Conservation (phyloP, 2,113 vertebrate genomes). For the Rafetus swinhoei region DNA sequence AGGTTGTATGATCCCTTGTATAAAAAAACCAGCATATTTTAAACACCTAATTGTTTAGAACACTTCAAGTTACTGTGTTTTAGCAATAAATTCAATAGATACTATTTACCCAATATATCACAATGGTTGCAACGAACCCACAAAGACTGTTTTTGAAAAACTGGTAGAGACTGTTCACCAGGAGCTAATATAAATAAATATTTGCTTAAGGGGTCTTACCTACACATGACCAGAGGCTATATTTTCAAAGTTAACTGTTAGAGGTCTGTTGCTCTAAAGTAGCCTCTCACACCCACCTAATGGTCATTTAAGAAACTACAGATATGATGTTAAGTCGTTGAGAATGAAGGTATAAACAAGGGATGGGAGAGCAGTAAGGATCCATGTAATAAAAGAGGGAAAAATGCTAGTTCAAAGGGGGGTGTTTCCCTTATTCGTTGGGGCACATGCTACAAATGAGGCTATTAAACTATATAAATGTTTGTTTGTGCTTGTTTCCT, state of each 20-base stretch:
- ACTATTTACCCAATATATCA: background rate
- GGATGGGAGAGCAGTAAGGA: background rate
- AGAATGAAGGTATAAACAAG: background rate
- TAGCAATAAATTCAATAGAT: background rate
- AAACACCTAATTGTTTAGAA: background rate
- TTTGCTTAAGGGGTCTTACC: background rate
- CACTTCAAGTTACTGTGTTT: background rate
- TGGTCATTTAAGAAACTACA: background rate
- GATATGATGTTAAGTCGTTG: background rate
- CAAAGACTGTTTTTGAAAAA: background rate
- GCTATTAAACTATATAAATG: conserved; percentile 32
- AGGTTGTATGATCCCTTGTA: background rate
- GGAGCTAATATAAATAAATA: background rate
- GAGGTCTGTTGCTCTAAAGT: background rate
- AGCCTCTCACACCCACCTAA: background rate
- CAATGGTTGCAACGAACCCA: background rate
- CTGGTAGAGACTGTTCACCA: background rate
- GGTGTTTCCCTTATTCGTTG: background rate
- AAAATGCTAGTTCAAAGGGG: background rate
- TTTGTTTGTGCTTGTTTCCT: conserved; percentile 35
- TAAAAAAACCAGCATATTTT: background rate
- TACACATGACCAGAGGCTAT: background rate
- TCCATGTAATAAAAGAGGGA: background rate
- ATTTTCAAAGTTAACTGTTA: conserved; percentile 29
- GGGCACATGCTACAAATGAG: background rate